Evolutionary conservation across 2,797 vertebrate genomes (phyloP).

Genomic region (Nannoperca obscura): DNA sequence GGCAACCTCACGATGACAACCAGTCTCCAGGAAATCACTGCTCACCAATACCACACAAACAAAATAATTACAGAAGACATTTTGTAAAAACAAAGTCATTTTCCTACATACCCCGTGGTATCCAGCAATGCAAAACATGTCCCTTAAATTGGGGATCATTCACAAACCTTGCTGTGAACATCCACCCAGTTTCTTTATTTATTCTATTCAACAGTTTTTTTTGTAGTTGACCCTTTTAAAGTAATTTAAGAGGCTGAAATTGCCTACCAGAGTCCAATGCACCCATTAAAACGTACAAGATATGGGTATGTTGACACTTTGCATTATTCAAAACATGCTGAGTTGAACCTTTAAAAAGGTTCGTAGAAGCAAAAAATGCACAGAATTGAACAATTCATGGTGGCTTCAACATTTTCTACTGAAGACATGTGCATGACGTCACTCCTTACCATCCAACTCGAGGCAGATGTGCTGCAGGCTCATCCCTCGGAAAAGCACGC

Average conservation of each 20-base stretch:
- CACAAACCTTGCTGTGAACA: not conserved
- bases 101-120: not conserved
- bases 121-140: not conserved
- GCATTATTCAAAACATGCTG: not conserved
- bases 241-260: not conserved
- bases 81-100: not conserved
- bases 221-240: not conserved
- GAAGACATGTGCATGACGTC: not conserved
- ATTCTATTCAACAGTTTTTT: not conserved
- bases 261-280: not conserved
- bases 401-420: not conserved
- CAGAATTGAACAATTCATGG: not conserved
- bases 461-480: slow-evolving; percentile 89
- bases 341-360: not conserved
- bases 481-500: slow-evolving; percentile 87
- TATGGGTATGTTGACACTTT: not conserved
- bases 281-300: not conserved
- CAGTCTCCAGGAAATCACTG: not conserved
- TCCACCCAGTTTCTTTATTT: not conserved
- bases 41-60: not conserved
- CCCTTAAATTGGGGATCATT: not conserved
- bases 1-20: not conserved
- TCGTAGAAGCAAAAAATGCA: not conserved
- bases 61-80: not conserved
- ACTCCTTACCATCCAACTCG: slow-evolving; percentile 84